Percentiles rank a stretch among this genome's conserved stretches.
phyloP scores from a whole-genome alignment of 2,888 invertebrate species.

The Nomada flava region DNA sequence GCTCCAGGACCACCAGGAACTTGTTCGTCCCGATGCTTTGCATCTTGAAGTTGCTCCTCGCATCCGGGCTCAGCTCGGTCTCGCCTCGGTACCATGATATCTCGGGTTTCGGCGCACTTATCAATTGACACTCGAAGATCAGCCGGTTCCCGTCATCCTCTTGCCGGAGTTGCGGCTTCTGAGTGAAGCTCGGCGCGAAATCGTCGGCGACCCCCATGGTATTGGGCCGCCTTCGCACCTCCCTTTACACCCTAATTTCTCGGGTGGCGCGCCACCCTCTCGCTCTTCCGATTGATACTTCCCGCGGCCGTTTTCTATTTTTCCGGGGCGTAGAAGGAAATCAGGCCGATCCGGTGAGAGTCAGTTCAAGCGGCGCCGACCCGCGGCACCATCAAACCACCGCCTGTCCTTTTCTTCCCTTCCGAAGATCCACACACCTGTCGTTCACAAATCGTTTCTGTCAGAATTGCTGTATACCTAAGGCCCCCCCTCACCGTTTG shows the following conservation, averaged over 20 bases:
- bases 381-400: constrained; percentile 75
- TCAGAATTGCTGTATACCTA: neutral
- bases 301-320: neutral
- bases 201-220: constrained; percentile 95
- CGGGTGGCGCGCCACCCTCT: constrained; percentile 54
- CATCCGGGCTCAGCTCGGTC: constrained; percentile 92
- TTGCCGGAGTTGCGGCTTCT: constrained; percentile 98
- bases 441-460: neutral
- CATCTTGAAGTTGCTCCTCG: constrained; percentile 94
- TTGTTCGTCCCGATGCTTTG: constrained; percentile 94
- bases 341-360: constrained; percentile 17
- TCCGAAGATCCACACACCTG: constrained; percentile 8
- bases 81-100: constrained; percentile 97
- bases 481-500: neutral
- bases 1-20: constrained; percentile 95
- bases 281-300: constrained; percentile 2
- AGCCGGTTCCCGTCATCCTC: constrained; percentile 98
- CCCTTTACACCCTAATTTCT: constrained; percentile 37
- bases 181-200: constrained; percentile 99
- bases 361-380: constrained; percentile 68
- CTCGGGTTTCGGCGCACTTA: constrained; percentile 94
- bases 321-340: constrained; percentile 11
- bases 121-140: constrained; percentile 96
- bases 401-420: neutral
- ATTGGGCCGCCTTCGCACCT: constrained; percentile 71